A percentile compares a stretch with the other conserved stretches of the same genome.
phyloP scores from a whole-genome alignment of 2,113 vertebrate species.

The Excalfactoria chinensis region DNA sequence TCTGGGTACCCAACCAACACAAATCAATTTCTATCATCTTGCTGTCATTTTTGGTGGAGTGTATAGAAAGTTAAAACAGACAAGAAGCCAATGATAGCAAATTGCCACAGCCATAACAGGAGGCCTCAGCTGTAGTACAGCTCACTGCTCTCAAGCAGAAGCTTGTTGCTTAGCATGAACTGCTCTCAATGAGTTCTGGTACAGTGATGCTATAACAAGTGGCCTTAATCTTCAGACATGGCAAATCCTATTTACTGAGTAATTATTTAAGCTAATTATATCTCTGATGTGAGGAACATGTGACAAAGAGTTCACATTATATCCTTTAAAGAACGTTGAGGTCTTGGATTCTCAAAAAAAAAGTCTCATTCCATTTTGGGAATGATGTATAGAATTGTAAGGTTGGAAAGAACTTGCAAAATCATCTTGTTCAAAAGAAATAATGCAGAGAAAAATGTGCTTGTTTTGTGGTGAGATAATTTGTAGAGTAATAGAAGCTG shows the following conservation, averaged over 20 bases:
- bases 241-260: conserved; percentile 86
- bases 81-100: not conserved
- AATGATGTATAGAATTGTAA: not conserved
- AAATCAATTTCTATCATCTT: not conserved
- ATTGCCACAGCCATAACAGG: not conserved
- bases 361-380: not conserved
- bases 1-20: not conserved
- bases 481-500: not conserved
- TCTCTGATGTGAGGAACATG: conserved; percentile 76
- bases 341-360: not conserved
- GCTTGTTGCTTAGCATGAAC: not conserved
- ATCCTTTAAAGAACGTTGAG: conserved; percentile 49
- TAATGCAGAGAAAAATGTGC: not conserved
- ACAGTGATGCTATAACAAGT: conserved; percentile 28
- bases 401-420: too few relatives aligned
- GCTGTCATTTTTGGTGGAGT: not conserved
- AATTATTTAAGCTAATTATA: conserved; percentile 83
- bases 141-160: not conserved
- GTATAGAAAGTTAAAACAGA: not conserved
- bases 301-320: conserved; percentile 61
- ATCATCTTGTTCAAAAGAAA: not conserved
- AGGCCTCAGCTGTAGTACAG: not conserved
- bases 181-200: not conserved
- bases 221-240: conserved; percentile 62
- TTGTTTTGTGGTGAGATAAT: not conserved